Evolutionary conservation across 2,888 invertebrate species (phyloP), one percentile per base, ranked within the genome.

Genomic region (Tetheella fluctuosa): DNA sequence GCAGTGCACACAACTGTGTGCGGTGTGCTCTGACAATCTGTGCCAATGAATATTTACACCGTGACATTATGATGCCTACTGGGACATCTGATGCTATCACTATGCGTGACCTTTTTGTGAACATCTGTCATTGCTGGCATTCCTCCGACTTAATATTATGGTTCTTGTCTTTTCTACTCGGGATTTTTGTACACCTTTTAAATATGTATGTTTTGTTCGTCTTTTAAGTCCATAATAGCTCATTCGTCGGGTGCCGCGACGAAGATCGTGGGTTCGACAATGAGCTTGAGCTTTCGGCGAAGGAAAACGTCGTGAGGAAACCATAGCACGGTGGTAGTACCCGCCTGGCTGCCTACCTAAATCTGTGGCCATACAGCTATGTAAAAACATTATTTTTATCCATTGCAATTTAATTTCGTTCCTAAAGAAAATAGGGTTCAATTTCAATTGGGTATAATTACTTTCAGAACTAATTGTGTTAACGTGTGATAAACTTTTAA

Each of bases 11-110:
- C 62, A 74, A 72, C 20, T 4, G 55, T 23, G 37, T 54, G 15
- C 34, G 42, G 54, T 54, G 20, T 55, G 34, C 71, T 72, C 76
- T 76, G 81, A 84, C 84, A 85, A 86, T 87, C 83, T 83, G 77
- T 76, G 67, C 75, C 85, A 80, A 90, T 92, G 91, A 91, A 93
- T 93, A 92, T 91, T 91, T 85, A 91, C 84, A 77, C 73, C 72
- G 66, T 68, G 76, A 83, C 81, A 80, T 84, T 81, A 80, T 82
- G 80, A 81, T 77, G 77, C 75, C 77, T 80, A 81, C 84, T 69
- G 78, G 76, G 69, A 69, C 69, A 74, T 77, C 68, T 64, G 76
- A 80, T 79, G 70, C 71, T 79, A 77, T 81, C 76, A 66, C 69
- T 65, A 64, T 64, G 58, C 59, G 59, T 79, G 75, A 80, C 76